Evolutionary conservation across 2,797 vertebrate genomes (phyloP).

Genomic region (Streptopelia turtur): DNA sequence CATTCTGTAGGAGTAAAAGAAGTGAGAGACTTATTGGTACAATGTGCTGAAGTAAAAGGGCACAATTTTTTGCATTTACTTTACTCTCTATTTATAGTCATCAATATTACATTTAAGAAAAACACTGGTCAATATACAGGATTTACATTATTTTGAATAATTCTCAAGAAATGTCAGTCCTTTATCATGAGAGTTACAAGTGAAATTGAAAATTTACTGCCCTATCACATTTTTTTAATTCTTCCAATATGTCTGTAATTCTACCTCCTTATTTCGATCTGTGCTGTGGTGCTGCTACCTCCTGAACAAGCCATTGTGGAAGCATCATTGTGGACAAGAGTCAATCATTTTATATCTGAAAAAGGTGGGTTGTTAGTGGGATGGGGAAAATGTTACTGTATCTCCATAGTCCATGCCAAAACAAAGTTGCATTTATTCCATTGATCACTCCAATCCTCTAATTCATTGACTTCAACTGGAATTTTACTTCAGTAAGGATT

Average conservation of each 20-base stretch:
- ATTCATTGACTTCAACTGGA: background rate
- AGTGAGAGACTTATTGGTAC: background rate
- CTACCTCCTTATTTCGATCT: background rate
- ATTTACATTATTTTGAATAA: background rate
- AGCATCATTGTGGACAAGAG: background rate
- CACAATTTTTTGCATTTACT: background rate
- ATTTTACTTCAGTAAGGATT: constrained; percentile 13
- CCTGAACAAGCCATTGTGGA: background rate
- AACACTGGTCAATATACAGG: background rate
- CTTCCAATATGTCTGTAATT: background rate
- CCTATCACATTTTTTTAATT: background rate
- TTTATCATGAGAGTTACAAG: background rate
- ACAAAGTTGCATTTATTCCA: background rate
- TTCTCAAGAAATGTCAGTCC: background rate
- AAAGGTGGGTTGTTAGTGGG: background rate
- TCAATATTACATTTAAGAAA: constrained; percentile 14
- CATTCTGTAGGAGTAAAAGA: background rate
- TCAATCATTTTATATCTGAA: background rate
- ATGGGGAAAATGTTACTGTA: background rate
- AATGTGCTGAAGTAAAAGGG: background rate
- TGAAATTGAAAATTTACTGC: constrained; percentile 9
- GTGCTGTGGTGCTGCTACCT: rapidly evolving
- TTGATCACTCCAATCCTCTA: background rate
- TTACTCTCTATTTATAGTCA: background rate
- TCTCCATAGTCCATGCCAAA: background rate